Percentiles rank a stretch among this genome's conserved stretches.
Evolutionary conservation across 2,888 invertebrate genomes (phyloP).

Genomic region (Yponomeuta malinellus): DNA sequence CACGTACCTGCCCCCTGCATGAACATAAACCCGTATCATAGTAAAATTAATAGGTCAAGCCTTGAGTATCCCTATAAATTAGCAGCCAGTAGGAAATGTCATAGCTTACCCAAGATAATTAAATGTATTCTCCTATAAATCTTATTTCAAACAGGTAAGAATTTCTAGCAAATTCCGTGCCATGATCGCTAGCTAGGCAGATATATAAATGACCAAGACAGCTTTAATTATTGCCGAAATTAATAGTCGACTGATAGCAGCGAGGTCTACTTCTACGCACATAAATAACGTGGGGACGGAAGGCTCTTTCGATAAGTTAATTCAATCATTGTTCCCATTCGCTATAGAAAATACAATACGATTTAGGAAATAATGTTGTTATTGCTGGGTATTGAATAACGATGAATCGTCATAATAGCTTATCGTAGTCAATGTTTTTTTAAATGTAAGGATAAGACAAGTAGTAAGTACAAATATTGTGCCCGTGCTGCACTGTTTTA

Average conservation of each 20-base stretch:
- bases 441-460: too few species aligned
- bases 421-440: background rate
- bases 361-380: constrained; percentile 35
- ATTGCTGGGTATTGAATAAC: background rate
- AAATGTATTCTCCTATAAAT: background rate
- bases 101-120: background rate
- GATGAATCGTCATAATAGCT: background rate
- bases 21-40: background rate
- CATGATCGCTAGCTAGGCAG: constrained; percentile 24
- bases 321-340: constrained; percentile 61
- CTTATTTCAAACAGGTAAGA: background rate
- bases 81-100: background rate
- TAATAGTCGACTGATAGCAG: constrained; percentile 59
- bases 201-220: constrained; percentile 47
- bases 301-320: constrained; percentile 61
- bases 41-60: background rate
- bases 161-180: background rate
- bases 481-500: too few species aligned
- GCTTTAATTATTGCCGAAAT: constrained; percentile 65
- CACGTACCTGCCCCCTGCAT: background rate
- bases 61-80: background rate
- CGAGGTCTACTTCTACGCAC: constrained; percentile 26
- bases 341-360: constrained; percentile 38
- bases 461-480: too few species aligned
- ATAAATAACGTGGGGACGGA: constrained; percentile 49